Base-by-base conservation (phyloP, 2,797 vertebrate species). In the Enteromius thamalakanensis region DNA sequence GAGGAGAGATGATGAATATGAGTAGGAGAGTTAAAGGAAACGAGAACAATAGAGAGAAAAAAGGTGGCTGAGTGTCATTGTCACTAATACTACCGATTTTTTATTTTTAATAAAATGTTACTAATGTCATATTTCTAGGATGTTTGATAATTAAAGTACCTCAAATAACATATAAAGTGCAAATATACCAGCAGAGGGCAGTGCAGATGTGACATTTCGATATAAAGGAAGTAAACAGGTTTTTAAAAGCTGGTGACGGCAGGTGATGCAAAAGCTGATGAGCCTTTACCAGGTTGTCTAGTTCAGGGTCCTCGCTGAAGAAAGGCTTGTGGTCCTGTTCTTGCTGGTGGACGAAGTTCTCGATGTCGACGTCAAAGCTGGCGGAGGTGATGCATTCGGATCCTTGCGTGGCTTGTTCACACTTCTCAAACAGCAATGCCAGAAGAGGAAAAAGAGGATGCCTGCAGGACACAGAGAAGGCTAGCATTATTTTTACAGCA, bases 321-420 rank as follows among this genome's bases (percentile, higher is more conserved):
- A 99, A 99, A 71, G 98, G 97, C 79, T 99, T 99, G 93, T 98
- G 97, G 45, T 99, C 98, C 91, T 97, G 96, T 82, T 99, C 97
- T 91, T 99, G 98, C 93, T 99, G 97, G 92, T 98, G 97, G 87
- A 99, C 97, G 14, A 99, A 99, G 94, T 98, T 98, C 90, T 99
- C 97, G 0, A 99, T 99, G 92, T 99, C 98, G 0, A 99, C 98
- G 10, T 99, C 97, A n/a, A 99, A 99, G 95, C 98, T 98, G 93
- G 98, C 98, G 0, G 98, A 99, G 37, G 98, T 99, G 94, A 99
- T 99, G 95, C 98, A 99, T 92, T 99, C 98, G 0, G 98, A 99
- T 85, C 98, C 98, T 91, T 99, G 98, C 0, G 98, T 99, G 26
- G 98, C 97, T 93, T 99, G 97, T 90, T 99, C 98, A 17, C 98